A percentile compares a stretch with the other conserved stretches of the same genome.
Evolutionary conservation across 2,888 invertebrate species (phyloP).

Genomic region (Cepaea hortensis): DNA sequence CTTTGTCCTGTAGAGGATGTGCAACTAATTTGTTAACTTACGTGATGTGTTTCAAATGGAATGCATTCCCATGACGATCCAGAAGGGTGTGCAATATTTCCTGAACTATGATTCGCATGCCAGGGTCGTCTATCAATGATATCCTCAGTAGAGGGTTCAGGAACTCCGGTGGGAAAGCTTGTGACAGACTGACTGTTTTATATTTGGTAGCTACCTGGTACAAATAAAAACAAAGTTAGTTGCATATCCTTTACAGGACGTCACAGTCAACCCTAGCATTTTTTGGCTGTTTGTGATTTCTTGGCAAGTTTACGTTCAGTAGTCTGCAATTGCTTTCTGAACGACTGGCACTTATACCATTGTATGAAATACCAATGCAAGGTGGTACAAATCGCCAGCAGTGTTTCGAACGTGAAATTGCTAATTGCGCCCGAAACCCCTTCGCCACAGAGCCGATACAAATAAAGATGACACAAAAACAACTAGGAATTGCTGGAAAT

Average conservation of each 20-base stretch:
- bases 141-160: slow-evolving; percentile 92
- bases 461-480: neutral
- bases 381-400: too few species aligned
- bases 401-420: too few species aligned
- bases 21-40: slow-evolving; percentile 46
- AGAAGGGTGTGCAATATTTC: slow-evolving; percentile 95
- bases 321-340: too few species aligned
- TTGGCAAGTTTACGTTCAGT: too few species aligned
- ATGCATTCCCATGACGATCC: slow-evolving; percentile 88
- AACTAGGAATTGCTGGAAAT: neutral
- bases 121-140: slow-evolving; percentile 86
- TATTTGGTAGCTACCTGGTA: slow-evolving; percentile 94
- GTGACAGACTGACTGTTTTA: slow-evolving; percentile 91
- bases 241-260: too few species aligned
- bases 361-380: too few species aligned
- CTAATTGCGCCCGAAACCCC: too few species aligned
- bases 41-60: slow-evolving; percentile 69
- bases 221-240: neutral
- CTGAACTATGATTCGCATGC: slow-evolving; percentile 91
- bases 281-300: too few species aligned
- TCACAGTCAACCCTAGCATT: too few species aligned
- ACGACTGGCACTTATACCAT: too few species aligned
- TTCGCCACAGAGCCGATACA: neutral
- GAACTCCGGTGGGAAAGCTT: slow-evolving; percentile 96
- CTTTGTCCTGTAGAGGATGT: too few species aligned